Percentiles rank a stretch among this genome's conserved stretches.
These are phyloP conservation scores for Xiphorhynchus erythropygius DNA, from an alignment of 2,797 vertebrate genomes.

Conservation along the genomic window DNA sequence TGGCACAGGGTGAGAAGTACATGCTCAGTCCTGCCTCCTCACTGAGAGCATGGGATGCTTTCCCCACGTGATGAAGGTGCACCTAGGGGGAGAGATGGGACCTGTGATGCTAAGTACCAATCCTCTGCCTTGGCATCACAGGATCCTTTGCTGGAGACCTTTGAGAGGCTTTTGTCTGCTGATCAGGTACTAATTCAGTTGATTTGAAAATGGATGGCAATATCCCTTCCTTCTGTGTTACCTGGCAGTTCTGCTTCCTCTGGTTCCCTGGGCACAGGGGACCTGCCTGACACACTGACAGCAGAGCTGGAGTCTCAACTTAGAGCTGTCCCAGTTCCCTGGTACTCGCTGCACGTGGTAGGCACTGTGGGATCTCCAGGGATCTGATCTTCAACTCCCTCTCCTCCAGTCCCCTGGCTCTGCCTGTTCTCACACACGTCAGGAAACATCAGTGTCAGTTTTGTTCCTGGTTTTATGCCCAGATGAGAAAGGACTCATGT, in stretches of 20 bases:
- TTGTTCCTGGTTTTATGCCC: neutral
- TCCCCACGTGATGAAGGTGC: neutral
- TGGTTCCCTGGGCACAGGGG: neutral
- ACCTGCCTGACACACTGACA: accelerated
- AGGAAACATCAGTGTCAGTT: neutral
- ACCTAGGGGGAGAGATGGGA: neutral
- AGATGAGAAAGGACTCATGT: neutral
- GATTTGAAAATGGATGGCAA: neutral
- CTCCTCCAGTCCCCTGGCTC: neutral
- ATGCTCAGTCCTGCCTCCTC: neutral
- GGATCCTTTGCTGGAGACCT: neutral
- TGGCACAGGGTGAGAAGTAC: neutral
- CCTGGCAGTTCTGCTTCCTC: neutral
- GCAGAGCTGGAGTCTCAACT: neutral
- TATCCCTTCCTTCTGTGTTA: neutral
- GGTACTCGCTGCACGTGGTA: neutral
- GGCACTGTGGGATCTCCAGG: neutral
- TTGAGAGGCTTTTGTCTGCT: neutral
- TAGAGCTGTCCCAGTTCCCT: neutral
- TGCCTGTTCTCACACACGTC: neutral
- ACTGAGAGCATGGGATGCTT: accelerated
- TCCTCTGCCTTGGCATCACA: neutral
- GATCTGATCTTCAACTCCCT: neutral
- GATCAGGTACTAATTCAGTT: neutral
- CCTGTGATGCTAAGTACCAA: neutral